Evolutionary conservation across 2,797 vertebrate species (phyloP).

Genomic region (Discoglossus pictus): DNA sequence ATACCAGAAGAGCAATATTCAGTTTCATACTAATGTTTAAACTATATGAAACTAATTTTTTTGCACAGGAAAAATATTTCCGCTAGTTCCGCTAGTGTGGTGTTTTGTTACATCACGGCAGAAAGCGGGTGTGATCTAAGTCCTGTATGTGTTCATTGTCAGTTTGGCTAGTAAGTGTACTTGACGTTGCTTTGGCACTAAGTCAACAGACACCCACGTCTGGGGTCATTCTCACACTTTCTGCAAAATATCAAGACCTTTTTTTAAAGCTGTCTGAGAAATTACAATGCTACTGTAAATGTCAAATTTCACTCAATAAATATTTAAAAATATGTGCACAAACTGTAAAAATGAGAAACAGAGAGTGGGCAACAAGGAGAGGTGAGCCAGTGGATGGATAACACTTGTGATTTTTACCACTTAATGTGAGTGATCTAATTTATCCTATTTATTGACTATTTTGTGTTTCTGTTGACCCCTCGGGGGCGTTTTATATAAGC

Average conservation of each 20-base stretch:
- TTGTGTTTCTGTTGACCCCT: too few relatives aligned
- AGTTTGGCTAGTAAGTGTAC: conserved; percentile 37
- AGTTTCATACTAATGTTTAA: conserved; percentile 9
- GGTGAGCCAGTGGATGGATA: too few relatives aligned
- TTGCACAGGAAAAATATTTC: conserved; percentile 14
- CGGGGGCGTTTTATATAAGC: too few relatives aligned
- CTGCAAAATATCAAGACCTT: not conserved
- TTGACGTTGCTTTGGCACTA: conserved; percentile 44
- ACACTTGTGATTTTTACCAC: too few relatives aligned
- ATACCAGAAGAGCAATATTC: conserved; percentile 36
- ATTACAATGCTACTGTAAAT: not conserved
- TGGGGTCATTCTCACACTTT: not conserved
- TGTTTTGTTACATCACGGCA: conserved; percentile 39
- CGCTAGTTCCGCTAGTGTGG: conserved; percentile 24
- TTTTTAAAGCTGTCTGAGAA: conserved; percentile 39
- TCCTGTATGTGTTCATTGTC: conserved; percentile 23
- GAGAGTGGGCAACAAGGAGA: too few relatives aligned
- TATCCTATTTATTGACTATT: too few relatives aligned
- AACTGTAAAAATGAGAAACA: too few relatives aligned
- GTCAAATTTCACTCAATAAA: conserved; percentile 14
- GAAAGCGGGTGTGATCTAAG: conserved; percentile 32
- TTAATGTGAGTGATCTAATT: too few relatives aligned
- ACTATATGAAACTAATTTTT: conserved; percentile 33
- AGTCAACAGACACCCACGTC: conserved; percentile 29
- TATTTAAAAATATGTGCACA: conserved; percentile 2